These are phyloP conservation scores for Typhlichthys subterraneus DNA, from an alignment of 2,797 vertebrate genomes.

Conservation along the genomic window DNA sequence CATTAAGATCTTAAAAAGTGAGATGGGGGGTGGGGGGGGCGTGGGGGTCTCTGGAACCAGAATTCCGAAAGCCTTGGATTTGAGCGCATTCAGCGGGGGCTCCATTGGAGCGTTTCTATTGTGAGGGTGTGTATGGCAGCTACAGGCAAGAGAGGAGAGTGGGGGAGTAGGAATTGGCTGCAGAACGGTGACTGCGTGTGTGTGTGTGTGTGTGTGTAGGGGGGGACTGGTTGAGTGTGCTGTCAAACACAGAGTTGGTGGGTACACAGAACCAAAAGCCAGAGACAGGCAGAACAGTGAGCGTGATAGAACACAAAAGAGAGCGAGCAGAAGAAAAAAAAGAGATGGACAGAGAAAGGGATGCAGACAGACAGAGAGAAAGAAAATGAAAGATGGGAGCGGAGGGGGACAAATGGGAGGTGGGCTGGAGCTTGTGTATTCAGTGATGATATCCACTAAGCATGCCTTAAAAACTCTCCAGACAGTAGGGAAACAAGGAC, in stretches of 20 bases:
- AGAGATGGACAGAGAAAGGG: constrained; percentile 29
- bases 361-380: constrained; percentile 11
- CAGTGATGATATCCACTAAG: constrained; percentile 39
- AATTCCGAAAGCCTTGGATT: constrained; percentile 19
- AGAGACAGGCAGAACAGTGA: constrained; percentile 7
- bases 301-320: constrained; percentile 12
- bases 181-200: constrained; percentile 39
- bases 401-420: constrained; percentile 32
- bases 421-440: constrained; percentile 28
- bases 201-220: constrained; percentile 34
- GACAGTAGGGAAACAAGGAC: constrained; percentile 1
- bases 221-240: constrained; percentile 71
- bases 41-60: constrained; percentile 19
- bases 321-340: constrained; percentile 11
- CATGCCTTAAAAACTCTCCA: constrained; percentile 12
- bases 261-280: constrained; percentile 54
- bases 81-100: constrained; percentile 31
- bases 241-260: constrained; percentile 68
- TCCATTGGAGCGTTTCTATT: constrained; percentile 36
- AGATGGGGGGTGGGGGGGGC: neutral
- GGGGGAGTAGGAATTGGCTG: constrained; percentile 40
- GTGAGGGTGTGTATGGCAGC: constrained; percentile 34
- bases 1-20: constrained; percentile 13
- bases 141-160: constrained; percentile 17
- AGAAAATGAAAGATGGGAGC: constrained; percentile 20